phyloP scores from a whole-genome alignment of 2,888 invertebrate species.

The Liposcelis brunnea region DNA sequence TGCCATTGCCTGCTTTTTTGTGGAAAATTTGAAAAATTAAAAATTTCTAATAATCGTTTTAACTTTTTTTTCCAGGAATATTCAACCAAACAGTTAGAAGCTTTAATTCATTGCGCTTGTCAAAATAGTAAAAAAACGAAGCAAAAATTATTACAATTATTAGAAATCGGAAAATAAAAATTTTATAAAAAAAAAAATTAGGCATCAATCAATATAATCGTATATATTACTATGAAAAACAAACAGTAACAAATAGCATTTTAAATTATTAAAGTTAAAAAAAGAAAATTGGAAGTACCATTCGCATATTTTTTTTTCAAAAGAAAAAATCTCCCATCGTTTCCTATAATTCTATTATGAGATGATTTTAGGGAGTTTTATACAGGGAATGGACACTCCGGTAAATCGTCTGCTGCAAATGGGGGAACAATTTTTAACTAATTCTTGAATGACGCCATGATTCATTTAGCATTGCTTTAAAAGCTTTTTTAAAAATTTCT shows the following conservation, averaged over 20 bases:
- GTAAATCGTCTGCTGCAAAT: too few species aligned
- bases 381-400: too few species aligned
- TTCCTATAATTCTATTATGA: too few species aligned
- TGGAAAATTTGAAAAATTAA: conserved; percentile 3
- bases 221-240: background rate
- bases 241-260: background rate
- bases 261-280: background rate
- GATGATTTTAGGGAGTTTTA: too few species aligned
- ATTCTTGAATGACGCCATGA: too few species aligned
- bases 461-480: too few species aligned
- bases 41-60: background rate
- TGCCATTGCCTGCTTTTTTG: conserved; percentile 14
- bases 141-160: conserved; percentile 40
- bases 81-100: conserved; percentile 67
- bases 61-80: conserved; percentile 52
- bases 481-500: too few species aligned
- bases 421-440: too few species aligned
- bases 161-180: conserved; percentile 1
- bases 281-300: background rate
- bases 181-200: background rate
- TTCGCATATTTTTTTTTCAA: background rate
- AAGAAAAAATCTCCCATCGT: too few species aligned
- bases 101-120: conserved; percentile 69
- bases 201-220: background rate
- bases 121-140: conserved; percentile 75